Evolutionary conservation across 2,888 invertebrate species (phyloP), one percentile per base, ranked within the genome.

Genomic region (Phanerotoma sp.): DNA sequence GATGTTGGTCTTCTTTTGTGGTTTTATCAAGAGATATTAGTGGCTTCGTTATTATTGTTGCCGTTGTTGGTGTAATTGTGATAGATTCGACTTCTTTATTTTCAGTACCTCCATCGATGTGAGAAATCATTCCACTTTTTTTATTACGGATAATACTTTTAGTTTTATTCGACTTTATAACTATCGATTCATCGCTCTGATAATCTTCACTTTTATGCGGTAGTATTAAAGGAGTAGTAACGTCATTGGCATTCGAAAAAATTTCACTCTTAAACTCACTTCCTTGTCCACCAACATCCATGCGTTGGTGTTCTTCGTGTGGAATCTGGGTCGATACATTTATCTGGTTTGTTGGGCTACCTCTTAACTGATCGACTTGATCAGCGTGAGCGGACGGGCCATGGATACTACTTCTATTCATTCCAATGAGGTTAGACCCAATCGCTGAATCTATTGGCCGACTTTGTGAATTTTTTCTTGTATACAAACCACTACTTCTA

Each of bases 311-410:
- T 28, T 18, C 22, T 30, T 47, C 40, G 10, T 16, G 15, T 22
- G 54, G 62, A 64, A 66, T 68, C 60, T 63, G 62, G 38, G 58
- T 62, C 47, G 64, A 60, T 25, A 54, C 51, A 53, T 58, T 62
- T 25, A 37, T 57, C 54, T 62, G 55, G 61, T 68, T 66, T 65
- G 66, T 46, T 38, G 62, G 38, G 18, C 59, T 52, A 40, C 53
- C 46, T 53, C 44, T 61, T 52, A 44, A 56, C 48, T 58, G 62
- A 49, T 60, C 49, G 41, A 41, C 54, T 57, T 54, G 44, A 50
- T 63, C 62, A 54, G 66, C 67, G 66, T 67, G 65, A 69, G 67
- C 66, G 67, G 67, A 66, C 72, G 56, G 53, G 61, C 72, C 64
- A n/a, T 30, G 45, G 21, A 33, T 25, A 21, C n/a, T n/a, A 40